Evolutionary conservation across 2,113 vertebrate species (phyloP), one percentile per base, ranked within the genome.

Genomic region (Nyctereutes procyonoides): DNA sequence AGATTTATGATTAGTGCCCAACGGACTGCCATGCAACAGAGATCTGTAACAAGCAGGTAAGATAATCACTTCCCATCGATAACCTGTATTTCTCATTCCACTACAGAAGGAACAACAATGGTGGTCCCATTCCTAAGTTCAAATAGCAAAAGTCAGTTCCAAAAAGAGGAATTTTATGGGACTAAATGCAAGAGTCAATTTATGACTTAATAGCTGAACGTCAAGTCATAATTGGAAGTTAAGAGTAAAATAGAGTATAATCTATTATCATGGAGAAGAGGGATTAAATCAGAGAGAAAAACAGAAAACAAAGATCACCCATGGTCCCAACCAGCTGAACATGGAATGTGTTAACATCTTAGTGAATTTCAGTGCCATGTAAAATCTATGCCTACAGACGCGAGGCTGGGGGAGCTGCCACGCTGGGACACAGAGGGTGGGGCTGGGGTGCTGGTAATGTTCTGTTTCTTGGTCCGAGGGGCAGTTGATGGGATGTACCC

Each of bases 111-210:
- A 67, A 19, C 51, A 55, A 88, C 76, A 24, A 60, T 12, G 26
- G 5, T 8, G 60, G 35, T 67, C 19, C 24, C 26, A 71, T 38
- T 73, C 38, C 60, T 51, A 86, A 76, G 60, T 48, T 77, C 79
- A 79, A 94, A 82, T 0, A 88, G 83, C 67, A 74, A 88, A 77
- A 43, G 77, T 38, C 58, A 63, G 60, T 77, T 93, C 55, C 82
- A 74, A 76, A 76, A 92, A 62, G 56, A 88, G 24, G 26, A 77
- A 73, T 77, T n/a, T 82, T 32, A 83, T 84, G 24, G 73, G 55
- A 90, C n/a, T 81, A 89, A 97, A 88, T 51, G 56, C 38, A 92
- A 73, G 58, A 85, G 48, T 69, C 32, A 93, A 80, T 38, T 85
- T 28, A 48, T 35, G 43, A 80, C 51, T 43, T 43, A 73, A 93